These are phyloP conservation scores for Acleris sparsana DNA, from an alignment of 2,888 invertebrate genomes.

Conservation along the genomic window DNA sequence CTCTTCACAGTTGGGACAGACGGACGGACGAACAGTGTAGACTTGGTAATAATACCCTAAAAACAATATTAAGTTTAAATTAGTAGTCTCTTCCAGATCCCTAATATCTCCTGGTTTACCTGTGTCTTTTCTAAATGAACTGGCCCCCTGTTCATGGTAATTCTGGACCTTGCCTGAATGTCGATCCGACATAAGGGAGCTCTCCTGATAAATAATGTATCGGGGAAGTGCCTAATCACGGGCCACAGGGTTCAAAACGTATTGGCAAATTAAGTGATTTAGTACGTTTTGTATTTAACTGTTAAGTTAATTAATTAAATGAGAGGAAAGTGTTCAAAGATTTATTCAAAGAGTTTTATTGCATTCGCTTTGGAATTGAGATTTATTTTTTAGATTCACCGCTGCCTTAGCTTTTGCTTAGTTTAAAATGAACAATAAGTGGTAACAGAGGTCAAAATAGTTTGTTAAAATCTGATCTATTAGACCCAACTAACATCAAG, in stretches of 20 bases:
- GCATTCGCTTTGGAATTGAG: neutral
- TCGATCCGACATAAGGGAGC: slow-evolving; percentile 60
- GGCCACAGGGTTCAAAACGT: slow-evolving; percentile 18
- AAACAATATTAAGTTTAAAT: neutral
- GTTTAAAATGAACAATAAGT: no score
- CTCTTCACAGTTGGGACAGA: no score
- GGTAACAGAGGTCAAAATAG: no score
- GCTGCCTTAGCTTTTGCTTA: no score
- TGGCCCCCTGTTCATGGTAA: slow-evolving; percentile 73
- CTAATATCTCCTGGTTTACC: slow-evolving; percentile 43
- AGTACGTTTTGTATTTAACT: neutral
- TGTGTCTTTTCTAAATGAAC: slow-evolving; percentile 66
- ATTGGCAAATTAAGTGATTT: neutral
- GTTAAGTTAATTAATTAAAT: slow-evolving; percentile 9
- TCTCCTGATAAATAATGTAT: slow-evolving; percentile 65
- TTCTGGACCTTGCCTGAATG: slow-evolving; percentile 70
- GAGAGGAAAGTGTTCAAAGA: no score
- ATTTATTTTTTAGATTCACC: no score
- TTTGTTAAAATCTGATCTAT: no score
- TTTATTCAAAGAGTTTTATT: slow-evolving; percentile 1
- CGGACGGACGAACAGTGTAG: no score
- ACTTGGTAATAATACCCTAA: no score
- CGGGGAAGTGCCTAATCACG: slow-evolving; percentile 41
- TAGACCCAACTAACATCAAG: no score
- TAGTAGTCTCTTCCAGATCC: slow-evolving; percentile 44